Evolutionary conservation across 2,113 vertebrate species (phyloP), one percentile per base, ranked within the genome.

Genomic region (Balaeniceps rex): DNA sequence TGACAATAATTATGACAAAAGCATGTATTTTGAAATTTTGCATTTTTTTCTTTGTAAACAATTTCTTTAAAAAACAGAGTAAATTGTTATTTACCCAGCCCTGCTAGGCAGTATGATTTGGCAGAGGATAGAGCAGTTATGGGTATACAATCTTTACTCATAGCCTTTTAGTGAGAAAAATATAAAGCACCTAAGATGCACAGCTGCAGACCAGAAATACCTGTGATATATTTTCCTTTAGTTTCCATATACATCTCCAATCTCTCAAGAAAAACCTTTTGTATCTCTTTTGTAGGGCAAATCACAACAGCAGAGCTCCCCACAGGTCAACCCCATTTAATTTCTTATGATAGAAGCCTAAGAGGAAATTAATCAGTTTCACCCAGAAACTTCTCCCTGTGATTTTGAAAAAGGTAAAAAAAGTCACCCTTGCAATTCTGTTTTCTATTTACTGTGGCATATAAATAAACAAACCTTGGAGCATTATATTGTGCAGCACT

Each of bases 211-310:
- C 38, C 60, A 83, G 83, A 91, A 89, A 81, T 52, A 66, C 44
- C 52, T 26, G 75, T 72, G 68, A 72, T 87, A 29, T 76, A 64
- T 65, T 87, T 78, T 75, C 83, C 65, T 95, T 92, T 72, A 36
- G 49, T 77, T 92, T 85, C 86, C 88, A 33, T 68, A 86, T 63
- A 83, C 34, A 64, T 64, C 60, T 31, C 76, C 63, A 52, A 94
- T 66, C 33, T 96, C 86, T 81, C 84, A 96, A 93, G 88, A 86
- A 96, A 96, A 92, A 91, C 57, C 55, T 90, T 91, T 92, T 83
- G 47, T 88, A 91, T 87, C 79, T 96, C 85, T 89, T 94, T 90
- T 94, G 80, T 78, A 87, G 87, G 93, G 90, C 72, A 95, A 95
- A 93, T 93, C 81, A 93, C 82, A 96, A 87, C 75, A 80, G 63